Conservation (phyloP, 1,140 invertebrate species). For the Streblospio benedicti region DNA sequence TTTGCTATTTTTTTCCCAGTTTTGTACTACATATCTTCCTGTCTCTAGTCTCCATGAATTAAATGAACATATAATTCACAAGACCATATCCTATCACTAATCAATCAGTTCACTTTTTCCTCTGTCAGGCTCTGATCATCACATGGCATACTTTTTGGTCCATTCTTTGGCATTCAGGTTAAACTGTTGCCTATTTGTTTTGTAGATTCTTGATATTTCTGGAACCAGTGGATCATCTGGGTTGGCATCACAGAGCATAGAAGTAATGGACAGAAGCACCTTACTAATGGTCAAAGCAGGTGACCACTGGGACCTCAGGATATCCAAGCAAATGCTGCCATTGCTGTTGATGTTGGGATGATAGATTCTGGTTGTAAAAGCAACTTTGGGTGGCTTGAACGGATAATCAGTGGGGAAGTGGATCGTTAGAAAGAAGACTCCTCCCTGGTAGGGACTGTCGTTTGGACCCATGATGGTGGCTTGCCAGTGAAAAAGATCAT, state of each 20-base stretch:
- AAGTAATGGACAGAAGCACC: slow-evolving; percentile 98
- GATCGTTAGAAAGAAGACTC: slow-evolving; percentile 97
- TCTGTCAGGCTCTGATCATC: too few relatives aligned
- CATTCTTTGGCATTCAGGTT: slow-evolving; percentile 88
- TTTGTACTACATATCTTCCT: too few relatives aligned
- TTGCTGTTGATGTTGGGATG: slow-evolving; percentile 99
- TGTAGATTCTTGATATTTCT: slow-evolving; percentile 99
- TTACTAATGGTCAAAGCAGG: slow-evolving; percentile 99
- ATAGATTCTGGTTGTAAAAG: slow-evolving; percentile 99
- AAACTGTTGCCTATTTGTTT: slow-evolving; percentile 89
- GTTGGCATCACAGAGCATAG: slow-evolving; percentile 96
- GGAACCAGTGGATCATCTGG: slow-evolving; percentile 97
- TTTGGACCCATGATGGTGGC: slow-evolving; percentile 44
- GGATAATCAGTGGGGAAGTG: slow-evolving; percentile 99
- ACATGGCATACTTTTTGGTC: slow-evolving; percentile 98
- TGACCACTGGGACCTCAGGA: slow-evolving; percentile 97
- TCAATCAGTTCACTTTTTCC: too few relatives aligned
- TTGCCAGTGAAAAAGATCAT: slow-evolving; percentile 47
- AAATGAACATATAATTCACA: too few relatives aligned
- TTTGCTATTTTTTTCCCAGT: too few relatives aligned
- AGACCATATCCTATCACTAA: too few relatives aligned
- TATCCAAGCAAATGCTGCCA: slow-evolving; percentile 99
- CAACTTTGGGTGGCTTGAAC: slow-evolving; percentile 95
- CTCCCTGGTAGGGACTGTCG: slow-evolving; percentile 83
- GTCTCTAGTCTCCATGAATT: too few relatives aligned